phyloP scores from a whole-genome alignment of 2,797 vertebrate species.

The Diplodus sargus region DNA sequence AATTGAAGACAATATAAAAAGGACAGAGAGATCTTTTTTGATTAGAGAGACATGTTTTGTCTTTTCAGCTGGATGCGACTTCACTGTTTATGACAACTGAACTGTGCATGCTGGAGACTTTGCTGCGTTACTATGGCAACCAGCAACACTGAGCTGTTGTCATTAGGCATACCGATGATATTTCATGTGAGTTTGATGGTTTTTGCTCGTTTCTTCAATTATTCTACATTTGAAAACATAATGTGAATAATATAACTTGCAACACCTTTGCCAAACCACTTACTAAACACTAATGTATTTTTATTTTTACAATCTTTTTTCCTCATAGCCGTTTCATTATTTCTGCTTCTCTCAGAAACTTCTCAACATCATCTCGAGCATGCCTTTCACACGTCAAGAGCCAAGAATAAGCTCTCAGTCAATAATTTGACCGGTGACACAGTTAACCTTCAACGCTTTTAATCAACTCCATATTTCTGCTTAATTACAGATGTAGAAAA shows the following conservation, averaged over 20 bases:
- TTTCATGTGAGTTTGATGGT: neutral
- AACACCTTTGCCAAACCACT: neutral
- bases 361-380: neutral
- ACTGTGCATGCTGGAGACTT: neutral
- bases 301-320: neutral
- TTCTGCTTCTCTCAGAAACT: neutral
- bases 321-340: neutral
- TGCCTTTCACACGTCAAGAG: neutral
- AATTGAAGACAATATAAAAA: neutral
- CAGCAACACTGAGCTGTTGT: neutral
- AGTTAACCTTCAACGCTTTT: conserved; percentile 51
- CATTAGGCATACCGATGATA: neutral
- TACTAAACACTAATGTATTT: no score
- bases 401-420: neutral
- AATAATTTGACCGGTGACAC: conserved; percentile 42
- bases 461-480: conserved; percentile 56
- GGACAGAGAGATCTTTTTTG: no score
- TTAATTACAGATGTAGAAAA: conserved; percentile 65
- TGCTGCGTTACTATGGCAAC: neutral
- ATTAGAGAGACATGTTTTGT: neutral
- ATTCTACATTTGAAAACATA: neutral
- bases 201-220: neutral
- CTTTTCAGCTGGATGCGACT: neutral
- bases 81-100: neutral
- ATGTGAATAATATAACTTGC: neutral